Evolutionary conservation across 2,888 invertebrate genomes (phyloP), one percentile per base, ranked within the genome.

Genomic region (Lasioglossum villosulum): DNA sequence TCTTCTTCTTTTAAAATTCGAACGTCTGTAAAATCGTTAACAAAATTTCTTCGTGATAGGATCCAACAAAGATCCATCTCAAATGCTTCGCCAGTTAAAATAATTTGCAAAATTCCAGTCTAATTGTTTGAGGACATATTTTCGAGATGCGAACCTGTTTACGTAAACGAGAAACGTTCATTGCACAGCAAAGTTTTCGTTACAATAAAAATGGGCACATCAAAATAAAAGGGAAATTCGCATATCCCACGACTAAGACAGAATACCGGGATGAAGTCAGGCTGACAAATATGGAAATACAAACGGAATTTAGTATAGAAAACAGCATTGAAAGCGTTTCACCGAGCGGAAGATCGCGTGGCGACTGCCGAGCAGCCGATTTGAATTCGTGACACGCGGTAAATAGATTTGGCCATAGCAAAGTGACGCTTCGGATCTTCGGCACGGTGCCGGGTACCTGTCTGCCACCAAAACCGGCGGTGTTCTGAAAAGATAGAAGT

Each of bases 361-460:
- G 34, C 39, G 74, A 70, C 83, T 52, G 72, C 45, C 73, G 83
- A 73, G 84, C 70, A 71, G 81, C 81, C 78, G 78, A 90, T 92
- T 89, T 77, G 84, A 75, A 90, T 90, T 91, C 91, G 37, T 75
- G 80, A 88, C 91, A 92, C 91, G 91, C 88, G 85, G 90, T 87
- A 82, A 90, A 90, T 84, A 90, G 91, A 92, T 92, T 92, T 90
- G 88, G 82, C 88, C 84, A 86, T 78, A 82, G 75, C 82, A 82
- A 85, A 72, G 86, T 88, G 82, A 90, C 80, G 78, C 83, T 80
- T 68, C 82, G 75, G 84, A 78, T 88, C 83, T 84, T 84, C 77
- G 83, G 75, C 56, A 70, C 27, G 79, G 63, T 68, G 59, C 52
- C 27, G 63, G 83, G 70, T 81, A 88, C 52, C 87, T 77, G 83